Base-by-base conservation (phyloP, 2,113 vertebrate genomes). In the Carassius carassius region DNA sequence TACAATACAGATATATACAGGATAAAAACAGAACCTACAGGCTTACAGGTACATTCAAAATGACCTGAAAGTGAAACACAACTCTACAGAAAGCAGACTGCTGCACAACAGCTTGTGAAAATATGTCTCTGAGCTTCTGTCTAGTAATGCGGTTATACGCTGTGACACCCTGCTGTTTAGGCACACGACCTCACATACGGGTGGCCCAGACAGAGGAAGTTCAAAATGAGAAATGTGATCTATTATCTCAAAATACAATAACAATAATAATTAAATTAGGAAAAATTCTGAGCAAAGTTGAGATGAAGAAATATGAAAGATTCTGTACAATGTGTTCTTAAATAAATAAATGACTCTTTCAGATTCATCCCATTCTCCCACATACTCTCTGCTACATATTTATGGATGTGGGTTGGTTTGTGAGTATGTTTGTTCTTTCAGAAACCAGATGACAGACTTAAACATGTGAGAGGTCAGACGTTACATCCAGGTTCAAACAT, bases 401-500 rank as follows among this genome's bases (percentile, higher is more conserved):
- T 60, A 60, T 1, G 21, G 8, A 60, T n/a, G 21, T 58, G 25
- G 47, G 54, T 58, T 11, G 29, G 47, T 76, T 10, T 29, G 13
- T 56, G 51, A 35, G 14, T 7, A 35, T 35, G 25, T 76, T 51
- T 54, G 73, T 76, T 19, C 56, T 21, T 47, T 56, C 0, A n/a
- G 80, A 80, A 85, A 23, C 25, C 62, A 44, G 56, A 78, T 77
- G 32, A 37, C n/a, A 13, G 73, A 32, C 44, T 29, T n/a, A 32
- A 44, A 49, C 49, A 79, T 63, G 80, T 25, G 67, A 83, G 21
- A 84, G 69, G 86, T 84, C 56, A 44, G 41, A 78, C 23, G 86
- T 78, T 70, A 85, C 47, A 51, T 32, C 85, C 87, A 35, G 60
- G 80, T 70, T 80, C 41, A 75, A 85, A 89, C 86, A 82, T 51